Evolutionary conservation across 2,888 invertebrate genomes (phyloP), one percentile per base, ranked within the genome.

Genomic region (Ennomos quercinarius): DNA sequence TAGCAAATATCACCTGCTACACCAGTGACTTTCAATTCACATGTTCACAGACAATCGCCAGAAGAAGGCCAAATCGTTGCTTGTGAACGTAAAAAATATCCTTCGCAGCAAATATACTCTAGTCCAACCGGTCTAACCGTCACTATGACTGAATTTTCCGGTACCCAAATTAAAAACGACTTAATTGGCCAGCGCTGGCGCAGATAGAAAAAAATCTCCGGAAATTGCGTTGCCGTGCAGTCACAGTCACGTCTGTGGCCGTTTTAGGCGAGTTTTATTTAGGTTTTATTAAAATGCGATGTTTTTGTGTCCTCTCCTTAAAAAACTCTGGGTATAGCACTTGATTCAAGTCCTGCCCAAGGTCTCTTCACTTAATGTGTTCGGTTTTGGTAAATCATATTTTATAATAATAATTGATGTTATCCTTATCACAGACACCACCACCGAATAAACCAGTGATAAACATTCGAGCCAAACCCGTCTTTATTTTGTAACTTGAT

Each of bases 21-120:
- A 55, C 69, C 62, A 68, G 59, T 62, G 64, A 71, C 72, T 74
- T 77, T 73, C 75, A 72, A 74, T 70, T 64, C 59, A 66, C 60
- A 66, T 62, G 61, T 63, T 64, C 57, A 67, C 67, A 72, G 40
- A 60, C 56, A 70, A 67, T 78, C 75, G 58, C 76, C 55, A 59
- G 66, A 74, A 76, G 78, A 78, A 81, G 81, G 81, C 75, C 80
- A 75, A 71, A 73, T 63, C 67, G 54, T 61, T 54, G 53, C 63
- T 74, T 72, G 75, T 76, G 77, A 79, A 77, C 63, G 80, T 77
- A 83, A 83, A 83, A 82, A 82, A 78, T 80, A 83, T 83, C 83
- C 83, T 83, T 83, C 80, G 72, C 61, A 69, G 56, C 71, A 66
- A 74, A 54, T 50, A 59, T 42, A 63, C 58, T 74, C 82, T 81